phyloP scores from a whole-genome alignment of 2,113 vertebrate species.

The Campylorhamphus procurvoides region DNA sequence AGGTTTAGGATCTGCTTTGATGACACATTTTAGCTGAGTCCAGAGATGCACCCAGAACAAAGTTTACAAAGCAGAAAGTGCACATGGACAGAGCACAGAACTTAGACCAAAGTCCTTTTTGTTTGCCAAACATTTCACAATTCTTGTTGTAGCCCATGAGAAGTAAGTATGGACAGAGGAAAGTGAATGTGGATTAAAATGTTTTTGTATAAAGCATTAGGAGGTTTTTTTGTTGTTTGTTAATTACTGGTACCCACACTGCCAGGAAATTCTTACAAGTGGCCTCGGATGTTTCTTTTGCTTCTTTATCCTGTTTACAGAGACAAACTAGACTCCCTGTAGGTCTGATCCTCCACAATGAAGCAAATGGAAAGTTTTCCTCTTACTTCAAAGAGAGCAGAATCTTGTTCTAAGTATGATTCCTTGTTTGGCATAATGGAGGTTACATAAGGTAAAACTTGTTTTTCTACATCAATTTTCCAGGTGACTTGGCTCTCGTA shows the following conservation, averaged over 20 bases:
- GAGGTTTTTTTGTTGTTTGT: not conserved
- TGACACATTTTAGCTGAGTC: not conserved
- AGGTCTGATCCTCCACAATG: not conserved
- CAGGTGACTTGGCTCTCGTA: not conserved
- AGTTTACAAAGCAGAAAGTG: not conserved
- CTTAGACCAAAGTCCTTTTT: constrained; percentile 14
- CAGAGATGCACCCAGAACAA: not conserved
- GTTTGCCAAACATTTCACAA: constrained; percentile 47
- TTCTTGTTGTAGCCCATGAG: not conserved
- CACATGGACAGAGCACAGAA: not conserved
- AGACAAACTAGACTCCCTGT: constrained; percentile 24
- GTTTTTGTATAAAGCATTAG: not conserved
- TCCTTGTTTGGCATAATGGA: constrained; percentile 5
- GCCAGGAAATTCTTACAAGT: constrained; percentile 51
- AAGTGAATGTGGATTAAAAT: constrained; percentile 4
- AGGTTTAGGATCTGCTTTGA: not conserved
- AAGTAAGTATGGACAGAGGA: not conserved
- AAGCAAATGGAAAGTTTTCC: constrained; percentile 48
- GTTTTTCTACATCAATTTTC: constrained; percentile 3
- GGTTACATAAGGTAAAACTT: constrained; percentile 46
- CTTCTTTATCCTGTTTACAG: constrained; percentile 55
- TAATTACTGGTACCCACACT: constrained; percentile 32
- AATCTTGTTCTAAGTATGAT: constrained; percentile 23
- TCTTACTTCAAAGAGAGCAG: constrained; percentile 25
- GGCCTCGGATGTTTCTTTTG: constrained; percentile 35